phyloP scores from a whole-genome alignment of 2,888 invertebrate genomes.

The Neoascia interrupta region DNA sequence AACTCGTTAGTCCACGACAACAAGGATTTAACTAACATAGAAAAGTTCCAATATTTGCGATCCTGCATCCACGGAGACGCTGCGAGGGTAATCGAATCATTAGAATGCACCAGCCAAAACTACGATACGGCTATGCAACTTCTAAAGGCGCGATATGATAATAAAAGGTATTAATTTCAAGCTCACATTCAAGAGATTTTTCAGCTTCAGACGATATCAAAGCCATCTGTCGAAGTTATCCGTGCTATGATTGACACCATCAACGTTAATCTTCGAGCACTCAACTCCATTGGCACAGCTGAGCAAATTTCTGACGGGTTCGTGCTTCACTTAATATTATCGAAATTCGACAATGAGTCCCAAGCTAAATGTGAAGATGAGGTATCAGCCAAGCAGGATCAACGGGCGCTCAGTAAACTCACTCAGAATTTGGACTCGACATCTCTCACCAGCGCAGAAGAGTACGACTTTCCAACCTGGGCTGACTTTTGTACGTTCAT shows the following conservation, averaged over 20 bases:
- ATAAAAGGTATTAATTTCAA: conserved; percentile 13
- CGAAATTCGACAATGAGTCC: not conserved
- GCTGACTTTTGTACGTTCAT: not conserved
- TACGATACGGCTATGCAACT: conserved; percentile 49
- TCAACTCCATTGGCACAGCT: not conserved
- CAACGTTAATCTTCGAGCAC: conserved; percentile 1
- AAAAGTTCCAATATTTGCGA: conserved; percentile 47
- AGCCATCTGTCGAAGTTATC: conserved; percentile 7
- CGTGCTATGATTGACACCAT: conserved; percentile 22
- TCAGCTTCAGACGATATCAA: not conserved
- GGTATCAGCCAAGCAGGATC: not conserved
- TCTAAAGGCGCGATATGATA: conserved; percentile 19
- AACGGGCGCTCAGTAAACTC: not conserved
- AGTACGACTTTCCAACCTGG: conserved; percentile 3
- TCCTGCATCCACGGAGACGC: conserved; percentile 34
- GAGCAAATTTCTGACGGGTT: conserved; percentile 3
- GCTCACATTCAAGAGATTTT: conserved; percentile 20
- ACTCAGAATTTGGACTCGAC: conserved; percentile 16
- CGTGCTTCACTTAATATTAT: not conserved
- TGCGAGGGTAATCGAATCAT: conserved; percentile 32
- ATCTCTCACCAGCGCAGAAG: not conserved
- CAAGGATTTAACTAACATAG: conserved; percentile 27
- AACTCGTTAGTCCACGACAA: conserved; percentile 4
- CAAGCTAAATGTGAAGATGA: conserved; percentile 10
- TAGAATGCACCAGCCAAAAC: conserved; percentile 50